Conservation (phyloP, 2,888 invertebrate genomes). For the Diogma glabrata region DNA sequence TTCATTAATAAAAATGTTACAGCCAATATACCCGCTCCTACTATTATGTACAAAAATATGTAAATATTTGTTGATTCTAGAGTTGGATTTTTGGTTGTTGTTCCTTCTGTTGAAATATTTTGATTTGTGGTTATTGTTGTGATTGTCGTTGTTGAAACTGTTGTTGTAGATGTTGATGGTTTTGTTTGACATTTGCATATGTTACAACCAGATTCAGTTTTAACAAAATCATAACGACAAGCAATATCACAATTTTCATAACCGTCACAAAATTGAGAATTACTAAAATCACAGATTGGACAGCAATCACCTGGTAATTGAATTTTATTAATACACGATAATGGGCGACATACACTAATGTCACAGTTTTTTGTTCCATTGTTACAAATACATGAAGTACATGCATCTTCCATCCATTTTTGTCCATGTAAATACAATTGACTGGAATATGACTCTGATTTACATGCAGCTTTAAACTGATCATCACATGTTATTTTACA, state of each 20-base stretch:
- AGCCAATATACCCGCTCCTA: no score
- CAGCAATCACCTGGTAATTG: conserved; percentile 17
- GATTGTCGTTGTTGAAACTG: neutral
- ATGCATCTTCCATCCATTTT: conserved; percentile 15
- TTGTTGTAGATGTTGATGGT: neutral
- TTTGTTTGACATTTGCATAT: neutral
- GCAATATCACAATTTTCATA: conserved; percentile 1
- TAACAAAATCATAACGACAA: neutral
- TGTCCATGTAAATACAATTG: conserved; percentile 24
- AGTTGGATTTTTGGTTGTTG: no score
- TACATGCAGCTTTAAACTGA: neutral
- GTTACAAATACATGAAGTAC: conserved; percentile 17
- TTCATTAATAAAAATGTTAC: no score
- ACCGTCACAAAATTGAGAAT: conserved; percentile 6
- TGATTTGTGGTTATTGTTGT: no score
- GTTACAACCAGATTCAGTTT: neutral
- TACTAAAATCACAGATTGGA: conserved; percentile 7
- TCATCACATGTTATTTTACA: conserved; percentile 2
- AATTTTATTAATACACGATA: conserved; percentile 17
- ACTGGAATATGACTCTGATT: neutral
- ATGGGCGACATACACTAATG: conserved; percentile 15
- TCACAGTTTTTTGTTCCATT: conserved; percentile 17
- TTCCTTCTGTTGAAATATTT: no score
- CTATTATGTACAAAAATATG: no score
- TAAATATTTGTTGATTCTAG: no score